Percentiles rank a stretch among this genome's conserved stretches.
phyloP scores from a whole-genome alignment of 1,140 invertebrate genomes.

The Bombus cullumanus region DNA sequence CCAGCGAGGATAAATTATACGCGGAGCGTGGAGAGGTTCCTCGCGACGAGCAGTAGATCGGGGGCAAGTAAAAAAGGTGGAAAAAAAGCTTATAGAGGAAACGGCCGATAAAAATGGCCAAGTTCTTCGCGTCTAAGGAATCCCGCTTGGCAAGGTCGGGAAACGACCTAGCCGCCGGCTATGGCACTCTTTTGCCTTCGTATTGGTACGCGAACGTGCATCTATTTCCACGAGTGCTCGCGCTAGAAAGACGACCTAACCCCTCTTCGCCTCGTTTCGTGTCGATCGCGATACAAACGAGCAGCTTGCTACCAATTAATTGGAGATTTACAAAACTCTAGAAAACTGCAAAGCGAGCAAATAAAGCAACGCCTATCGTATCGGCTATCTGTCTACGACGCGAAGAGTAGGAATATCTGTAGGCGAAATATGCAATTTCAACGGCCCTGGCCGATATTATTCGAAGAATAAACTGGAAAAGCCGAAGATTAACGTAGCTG shows the following conservation, averaged over 20 bases:
- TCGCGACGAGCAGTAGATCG: conserved; percentile 25
- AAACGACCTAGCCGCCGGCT: conserved; percentile 74
- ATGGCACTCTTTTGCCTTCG: conserved; percentile 56
- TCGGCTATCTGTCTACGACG: not conserved
- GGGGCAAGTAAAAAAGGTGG: conserved; percentile 26
- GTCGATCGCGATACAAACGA: not conserved
- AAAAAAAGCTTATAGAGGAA: conserved; percentile 53
- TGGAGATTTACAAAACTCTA: not conserved
- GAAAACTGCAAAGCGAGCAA: too few species aligned
- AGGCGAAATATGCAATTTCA: not conserved
- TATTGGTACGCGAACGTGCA: conserved; percentile 26
- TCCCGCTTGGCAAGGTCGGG: conserved; percentile 74
- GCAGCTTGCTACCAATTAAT: not conserved
- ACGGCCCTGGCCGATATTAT: too few species aligned
- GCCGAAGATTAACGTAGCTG: not conserved
- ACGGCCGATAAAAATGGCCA: conserved; percentile 60
- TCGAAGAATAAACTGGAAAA: too few species aligned
- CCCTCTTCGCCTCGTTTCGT: too few species aligned
- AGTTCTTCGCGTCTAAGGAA: conserved; percentile 69
- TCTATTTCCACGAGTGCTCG: conserved; percentile 40
- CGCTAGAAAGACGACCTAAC: not conserved
- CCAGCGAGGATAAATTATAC: conserved; percentile 29
- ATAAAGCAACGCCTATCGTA: not conserved
- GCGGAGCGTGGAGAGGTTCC: not conserved
- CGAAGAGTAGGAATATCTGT: not conserved